Conservation (phyloP, 2,888 invertebrate species). For the Beris chalybata region DNA sequence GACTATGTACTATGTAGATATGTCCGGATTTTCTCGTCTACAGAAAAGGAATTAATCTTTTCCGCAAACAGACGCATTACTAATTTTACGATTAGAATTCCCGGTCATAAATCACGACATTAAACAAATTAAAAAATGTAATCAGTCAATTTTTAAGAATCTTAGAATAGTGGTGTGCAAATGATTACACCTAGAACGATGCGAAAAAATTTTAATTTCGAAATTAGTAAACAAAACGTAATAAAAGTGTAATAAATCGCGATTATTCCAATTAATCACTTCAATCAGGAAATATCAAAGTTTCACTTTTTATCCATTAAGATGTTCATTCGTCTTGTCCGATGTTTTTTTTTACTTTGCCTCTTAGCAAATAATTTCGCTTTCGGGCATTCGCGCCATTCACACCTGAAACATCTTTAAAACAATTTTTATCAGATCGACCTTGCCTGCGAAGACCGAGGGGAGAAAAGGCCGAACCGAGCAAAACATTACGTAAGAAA, state of each 20-base stretch:
- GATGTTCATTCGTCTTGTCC: neutral
- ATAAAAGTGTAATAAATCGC: slow-evolving; percentile 4
- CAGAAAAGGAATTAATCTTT: no score
- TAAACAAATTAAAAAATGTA: no score
- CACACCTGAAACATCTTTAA: slow-evolving; percentile 12
- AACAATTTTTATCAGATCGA: slow-evolving; percentile 21
- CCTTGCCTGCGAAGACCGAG: neutral
- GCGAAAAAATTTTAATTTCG: neutral
- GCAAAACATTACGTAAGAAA: slow-evolving; percentile 6
- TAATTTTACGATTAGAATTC: no score
- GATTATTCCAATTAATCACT: slow-evolving; percentile 20
- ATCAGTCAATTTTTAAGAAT: no score
- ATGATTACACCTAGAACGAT: no score
- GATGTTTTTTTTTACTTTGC: neutral
- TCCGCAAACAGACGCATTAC: no score
- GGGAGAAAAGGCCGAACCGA: neutral
- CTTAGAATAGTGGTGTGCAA: no score
- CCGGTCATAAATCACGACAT: no score
- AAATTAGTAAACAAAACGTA: slow-evolving; percentile 9
- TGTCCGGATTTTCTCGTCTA: no score
- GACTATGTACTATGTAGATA: no score
- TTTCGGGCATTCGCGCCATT: slow-evolving; percentile 9
- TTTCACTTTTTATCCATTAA: slow-evolving; percentile 16
- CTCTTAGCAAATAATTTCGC: neutral
- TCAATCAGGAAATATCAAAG: slow-evolving; percentile 9